Conservation (phyloP, 2,888 invertebrate genomes). For the Macrophya annulata region DNA sequence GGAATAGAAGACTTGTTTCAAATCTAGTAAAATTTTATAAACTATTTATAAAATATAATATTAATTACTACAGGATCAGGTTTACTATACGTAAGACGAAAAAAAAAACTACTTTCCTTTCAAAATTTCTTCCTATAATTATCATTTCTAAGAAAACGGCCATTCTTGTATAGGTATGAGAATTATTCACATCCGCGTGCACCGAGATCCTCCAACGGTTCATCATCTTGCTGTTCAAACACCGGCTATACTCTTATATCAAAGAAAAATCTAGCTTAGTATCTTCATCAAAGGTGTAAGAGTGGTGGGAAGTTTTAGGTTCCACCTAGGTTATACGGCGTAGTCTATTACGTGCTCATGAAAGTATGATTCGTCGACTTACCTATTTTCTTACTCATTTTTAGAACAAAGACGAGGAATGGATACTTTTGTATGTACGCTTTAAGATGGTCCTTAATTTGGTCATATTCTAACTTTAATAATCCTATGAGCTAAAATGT, state of each 20-base stretch:
- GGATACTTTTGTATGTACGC: not conserved
- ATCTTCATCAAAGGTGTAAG: slow-evolving; percentile 16
- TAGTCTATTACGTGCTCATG: slow-evolving; percentile 37
- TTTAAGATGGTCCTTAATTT: not conserved
- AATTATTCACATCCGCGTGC: not conserved
- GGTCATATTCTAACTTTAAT: not conserved
- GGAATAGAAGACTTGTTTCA: not conserved
- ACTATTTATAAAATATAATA: not conserved
- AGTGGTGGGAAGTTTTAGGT: not conserved
- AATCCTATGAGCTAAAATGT: no score
- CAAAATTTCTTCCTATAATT: not conserved
- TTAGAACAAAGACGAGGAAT: not conserved
- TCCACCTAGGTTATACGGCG: not conserved
- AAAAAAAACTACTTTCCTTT: not conserved
- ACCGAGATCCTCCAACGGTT: not conserved
- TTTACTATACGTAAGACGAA: not conserved
- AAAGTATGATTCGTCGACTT: slow-evolving; percentile 29
- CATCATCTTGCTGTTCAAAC: slow-evolving; percentile 15
- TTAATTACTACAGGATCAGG: not conserved
- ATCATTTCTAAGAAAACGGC: not conserved
- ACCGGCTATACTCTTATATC: not conserved
- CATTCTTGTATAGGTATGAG: not conserved
- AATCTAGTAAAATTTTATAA: not conserved
- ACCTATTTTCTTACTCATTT: not conserved
- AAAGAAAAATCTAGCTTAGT: slow-evolving; percentile 20